phyloP scores from a whole-genome alignment of 2,797 vertebrate species.

The Pipistrellus pygmaeus region DNA sequence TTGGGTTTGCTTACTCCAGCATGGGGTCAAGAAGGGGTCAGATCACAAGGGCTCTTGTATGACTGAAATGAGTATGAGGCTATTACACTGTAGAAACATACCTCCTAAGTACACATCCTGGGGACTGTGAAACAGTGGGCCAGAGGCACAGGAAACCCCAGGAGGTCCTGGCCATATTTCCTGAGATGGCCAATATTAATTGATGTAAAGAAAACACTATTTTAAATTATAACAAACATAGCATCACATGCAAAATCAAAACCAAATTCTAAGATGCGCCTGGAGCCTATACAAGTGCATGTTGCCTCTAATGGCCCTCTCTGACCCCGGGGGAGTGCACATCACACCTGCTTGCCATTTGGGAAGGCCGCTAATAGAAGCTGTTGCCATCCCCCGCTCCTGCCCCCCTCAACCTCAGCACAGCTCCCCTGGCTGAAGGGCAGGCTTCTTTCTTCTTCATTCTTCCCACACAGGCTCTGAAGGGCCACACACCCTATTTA shows the following conservation, averaged over 20 bases:
- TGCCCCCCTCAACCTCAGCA: too few species aligned
- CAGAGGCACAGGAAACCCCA: not conserved
- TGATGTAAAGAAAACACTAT: not conserved
- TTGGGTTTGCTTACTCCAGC: not conserved
- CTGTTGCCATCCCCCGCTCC: not conserved
- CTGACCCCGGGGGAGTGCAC: fast-evolving
- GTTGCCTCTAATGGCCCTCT: not conserved
- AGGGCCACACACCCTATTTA: not conserved
- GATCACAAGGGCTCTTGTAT: not conserved
- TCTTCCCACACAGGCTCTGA: not conserved
- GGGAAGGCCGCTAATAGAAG: not conserved
- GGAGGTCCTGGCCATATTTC: not conserved
- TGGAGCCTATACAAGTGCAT: not conserved
- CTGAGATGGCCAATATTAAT: not conserved
- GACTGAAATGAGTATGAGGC: not conserved
- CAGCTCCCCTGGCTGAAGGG: not conserved
- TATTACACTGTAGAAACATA: not conserved
- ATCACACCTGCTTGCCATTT: not conserved
- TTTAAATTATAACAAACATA: not conserved
- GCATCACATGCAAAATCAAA: not conserved
- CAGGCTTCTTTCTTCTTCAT: not conserved
- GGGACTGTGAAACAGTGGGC: not conserved
- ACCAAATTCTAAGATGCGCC: not conserved
- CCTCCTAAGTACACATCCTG: not conserved
- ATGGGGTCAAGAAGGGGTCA: not conserved